Percentiles rank a stretch among this genome's conserved stretches.
Evolutionary conservation across 53 echinoderm and acorn worm species (phyloP).

Genomic region (Crossaster papposus): DNA sequence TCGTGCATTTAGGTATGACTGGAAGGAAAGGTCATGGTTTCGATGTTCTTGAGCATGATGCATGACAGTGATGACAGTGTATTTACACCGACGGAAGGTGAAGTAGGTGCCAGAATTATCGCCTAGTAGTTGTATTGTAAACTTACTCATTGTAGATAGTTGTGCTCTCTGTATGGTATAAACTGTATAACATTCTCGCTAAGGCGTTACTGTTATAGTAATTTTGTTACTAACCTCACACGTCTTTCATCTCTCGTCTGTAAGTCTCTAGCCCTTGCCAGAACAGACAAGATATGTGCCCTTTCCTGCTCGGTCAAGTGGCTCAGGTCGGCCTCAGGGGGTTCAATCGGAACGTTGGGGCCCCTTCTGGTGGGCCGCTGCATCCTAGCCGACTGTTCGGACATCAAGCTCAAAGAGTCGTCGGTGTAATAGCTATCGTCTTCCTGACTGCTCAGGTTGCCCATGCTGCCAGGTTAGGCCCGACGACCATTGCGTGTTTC

Average conservation of each 20-base stretch:
- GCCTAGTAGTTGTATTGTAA: too few relatives aligned
- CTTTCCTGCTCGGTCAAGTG: slow-evolving; percentile 92
- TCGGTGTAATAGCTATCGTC: slow-evolving; percentile 51
- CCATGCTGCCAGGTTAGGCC: slow-evolving; percentile 35
- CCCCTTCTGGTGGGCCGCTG: slow-evolving; percentile 23
- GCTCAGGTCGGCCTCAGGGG: slow-evolving; percentile 87
- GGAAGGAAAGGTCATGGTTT: too few relatives aligned
- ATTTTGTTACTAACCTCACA: slow-evolving; percentile 72
- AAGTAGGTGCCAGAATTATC: too few relatives aligned
- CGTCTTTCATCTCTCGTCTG: slow-evolving; percentile 88
- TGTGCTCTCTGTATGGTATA: too few relatives aligned
- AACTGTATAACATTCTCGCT: too few relatives aligned
- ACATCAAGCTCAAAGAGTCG: slow-evolving; percentile 57
- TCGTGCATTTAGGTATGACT: too few relatives aligned
- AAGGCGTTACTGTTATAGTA: background rate
- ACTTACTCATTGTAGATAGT: too few relatives aligned
- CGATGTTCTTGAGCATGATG: too few relatives aligned
- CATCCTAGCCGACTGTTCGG: slow-evolving; percentile 54
- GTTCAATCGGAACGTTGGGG: slow-evolving; percentile 58
- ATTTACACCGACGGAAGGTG: too few relatives aligned
- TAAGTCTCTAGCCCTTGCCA: slow-evolving; percentile 80
- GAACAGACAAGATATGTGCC: slow-evolving; percentile 79
- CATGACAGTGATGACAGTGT: background rate
- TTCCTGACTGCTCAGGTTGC: slow-evolving; percentile 56
- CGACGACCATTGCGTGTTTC: slow-evolving; percentile 43